A percentile compares a stretch with the other conserved stretches of the same genome.
phyloP scores from a whole-genome alignment of 2,888 invertebrate species.

The Cacoxenus indagator region DNA sequence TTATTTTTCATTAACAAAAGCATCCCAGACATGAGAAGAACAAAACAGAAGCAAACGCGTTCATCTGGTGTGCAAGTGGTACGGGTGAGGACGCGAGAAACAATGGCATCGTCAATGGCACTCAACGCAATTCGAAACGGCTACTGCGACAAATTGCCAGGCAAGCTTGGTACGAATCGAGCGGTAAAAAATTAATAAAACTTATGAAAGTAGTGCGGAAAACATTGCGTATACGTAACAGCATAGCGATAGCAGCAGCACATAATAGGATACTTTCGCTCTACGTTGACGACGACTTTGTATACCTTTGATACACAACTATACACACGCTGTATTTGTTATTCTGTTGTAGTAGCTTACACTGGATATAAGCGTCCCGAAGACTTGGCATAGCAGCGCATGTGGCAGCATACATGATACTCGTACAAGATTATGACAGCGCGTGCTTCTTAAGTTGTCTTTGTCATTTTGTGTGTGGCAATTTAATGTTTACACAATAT shows the following conservation, averaged over 20 bases:
- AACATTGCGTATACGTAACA: constrained; percentile 4
- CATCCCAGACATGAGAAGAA: not conserved
- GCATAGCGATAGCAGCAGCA: not conserved
- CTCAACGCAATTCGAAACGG: constrained; percentile 5
- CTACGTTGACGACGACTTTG: not conserved
- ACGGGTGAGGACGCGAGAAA: not conserved
- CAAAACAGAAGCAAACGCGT: not conserved
- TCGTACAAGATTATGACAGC: not conserved
- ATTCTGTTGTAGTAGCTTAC: constrained; percentile 2
- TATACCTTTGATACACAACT: not conserved
- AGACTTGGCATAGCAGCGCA: too few relatives aligned
- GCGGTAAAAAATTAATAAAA: not conserved
- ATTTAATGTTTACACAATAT: not conserved
- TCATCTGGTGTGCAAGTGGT: not conserved
- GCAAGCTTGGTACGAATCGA: not conserved
- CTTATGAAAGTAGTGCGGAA: not conserved
- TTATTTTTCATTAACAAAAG: not conserved
- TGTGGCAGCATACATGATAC: too few relatives aligned
- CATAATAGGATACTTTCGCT: constrained; percentile 9
- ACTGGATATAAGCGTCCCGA: constrained; percentile 29
- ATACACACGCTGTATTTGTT: not conserved
- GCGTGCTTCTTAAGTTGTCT: not conserved
- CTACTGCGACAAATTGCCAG: constrained; percentile 2
- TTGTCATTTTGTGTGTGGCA: not conserved
- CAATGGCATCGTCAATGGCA: constrained; percentile 6